Evolutionary conservation across 2,888 invertebrate genomes (phyloP).

Genomic region (Yponomeuta plumbellus): DNA sequence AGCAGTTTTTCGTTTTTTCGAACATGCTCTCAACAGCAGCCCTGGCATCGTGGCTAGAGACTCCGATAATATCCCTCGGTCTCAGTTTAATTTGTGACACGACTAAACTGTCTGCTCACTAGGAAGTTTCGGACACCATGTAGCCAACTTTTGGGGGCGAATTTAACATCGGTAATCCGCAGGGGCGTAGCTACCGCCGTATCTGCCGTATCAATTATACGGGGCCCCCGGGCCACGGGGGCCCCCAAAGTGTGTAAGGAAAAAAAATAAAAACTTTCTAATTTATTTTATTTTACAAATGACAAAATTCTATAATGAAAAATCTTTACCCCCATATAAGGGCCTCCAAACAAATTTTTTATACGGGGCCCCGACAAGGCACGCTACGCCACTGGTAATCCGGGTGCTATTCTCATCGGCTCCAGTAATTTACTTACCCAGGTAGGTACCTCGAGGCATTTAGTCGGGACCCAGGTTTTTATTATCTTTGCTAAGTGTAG

Average conservation of each 20-base stretch:
- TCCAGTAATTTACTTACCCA: background rate
- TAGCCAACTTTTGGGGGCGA: background rate
- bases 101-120: constrained; percentile 17
- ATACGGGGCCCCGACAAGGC: no score
- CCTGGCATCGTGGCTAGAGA: background rate
- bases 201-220: no score
- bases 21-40: background rate
- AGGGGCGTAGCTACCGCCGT: no score
- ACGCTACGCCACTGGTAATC: background rate
- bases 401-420: background rate
- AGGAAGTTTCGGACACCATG: constrained; percentile 1
- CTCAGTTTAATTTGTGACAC: constrained; percentile 20
- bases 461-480: background rate
- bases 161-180: background rate
- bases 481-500: background rate
- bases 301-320: no score
- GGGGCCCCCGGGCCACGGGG: no score
- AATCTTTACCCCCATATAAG: no score
- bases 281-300: no score
- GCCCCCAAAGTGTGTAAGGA: no score
- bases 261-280: no score
- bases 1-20: background rate
- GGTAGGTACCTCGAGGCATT: background rate
- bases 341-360: no score
- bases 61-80: constrained; percentile 13